Conservation (phyloP, 2,113 vertebrate species). For the Coryphaenoides rupestris region DNA sequence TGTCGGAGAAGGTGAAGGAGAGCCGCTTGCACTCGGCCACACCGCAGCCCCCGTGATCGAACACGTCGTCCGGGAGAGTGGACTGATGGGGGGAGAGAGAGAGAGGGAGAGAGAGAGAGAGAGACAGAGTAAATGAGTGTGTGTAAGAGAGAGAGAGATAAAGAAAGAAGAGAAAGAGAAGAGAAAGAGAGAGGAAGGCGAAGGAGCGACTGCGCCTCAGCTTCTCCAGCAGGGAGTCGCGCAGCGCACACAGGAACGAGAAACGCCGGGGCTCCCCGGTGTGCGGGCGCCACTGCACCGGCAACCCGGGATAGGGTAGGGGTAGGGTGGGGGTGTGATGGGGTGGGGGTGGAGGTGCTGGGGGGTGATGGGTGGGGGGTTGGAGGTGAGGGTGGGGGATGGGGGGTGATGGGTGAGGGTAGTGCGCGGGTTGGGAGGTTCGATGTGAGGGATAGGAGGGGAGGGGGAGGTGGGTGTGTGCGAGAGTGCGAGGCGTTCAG, state of each 20-base stretch:
- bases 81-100: slow-evolving; percentile 71
- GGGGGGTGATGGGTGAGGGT: too few relatives aligned
- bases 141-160: not conserved
- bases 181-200: slow-evolving; percentile 34
- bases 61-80: slow-evolving; percentile 85
- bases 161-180: not conserved
- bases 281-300: slow-evolving; percentile 82
- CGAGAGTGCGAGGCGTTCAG: slow-evolving; percentile 29
- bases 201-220: slow-evolving; percentile 90
- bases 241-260: slow-evolving; percentile 88
- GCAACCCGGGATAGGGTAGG: slow-evolving; percentile 28
- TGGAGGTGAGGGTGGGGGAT: not conserved
- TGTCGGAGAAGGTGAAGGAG: slow-evolving; percentile 87
- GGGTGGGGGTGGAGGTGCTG: not conserved
- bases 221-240: slow-evolving; percentile 92
- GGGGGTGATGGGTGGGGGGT: slow-evolving; percentile 34
- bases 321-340: too few relatives aligned
- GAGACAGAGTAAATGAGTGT: not conserved
- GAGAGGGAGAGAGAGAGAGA: not conserved
- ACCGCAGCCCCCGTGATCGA: slow-evolving; percentile 77
- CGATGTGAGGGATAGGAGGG: slow-evolving; percentile 16
- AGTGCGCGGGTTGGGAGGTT: slow-evolving; percentile 26
- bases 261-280: slow-evolving; percentile 81
- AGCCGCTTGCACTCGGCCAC: slow-evolving; percentile 81
- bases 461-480: slow-evolving; percentile 36